These are phyloP conservation scores for Macrophya annulata DNA, from an alignment of 2,888 invertebrate genomes.

Conservation along the genomic window DNA sequence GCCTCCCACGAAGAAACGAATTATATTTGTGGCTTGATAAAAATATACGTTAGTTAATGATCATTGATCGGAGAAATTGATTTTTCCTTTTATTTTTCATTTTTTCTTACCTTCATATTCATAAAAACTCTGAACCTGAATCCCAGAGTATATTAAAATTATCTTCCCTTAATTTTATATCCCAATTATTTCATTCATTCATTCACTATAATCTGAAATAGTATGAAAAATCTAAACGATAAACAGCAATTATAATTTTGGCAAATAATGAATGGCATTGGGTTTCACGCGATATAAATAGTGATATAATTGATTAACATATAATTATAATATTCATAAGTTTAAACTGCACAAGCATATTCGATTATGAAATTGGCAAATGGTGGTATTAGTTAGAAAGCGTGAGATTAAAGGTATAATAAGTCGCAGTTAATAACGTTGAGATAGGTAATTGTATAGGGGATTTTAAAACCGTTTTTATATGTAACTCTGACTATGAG, in stretches of 20 bases:
- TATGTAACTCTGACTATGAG: slow-evolving; percentile 29
- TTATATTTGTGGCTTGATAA: slow-evolving; percentile 59
- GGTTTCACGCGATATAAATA: too few species aligned
- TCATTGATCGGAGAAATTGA: slow-evolving; percentile 9
- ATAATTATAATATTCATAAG: background rate
- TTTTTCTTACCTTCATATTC: slow-evolving; percentile 19
- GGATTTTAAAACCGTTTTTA: slow-evolving; percentile 54
- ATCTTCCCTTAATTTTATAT: too few species aligned
- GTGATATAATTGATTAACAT: background rate
- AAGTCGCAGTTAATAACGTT: slow-evolving; percentile 61
- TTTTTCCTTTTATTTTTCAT: background rate
- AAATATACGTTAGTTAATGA: background rate
- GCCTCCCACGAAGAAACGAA: slow-evolving; percentile 75
- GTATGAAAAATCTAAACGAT: too few species aligned
- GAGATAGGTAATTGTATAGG: slow-evolving; percentile 57
- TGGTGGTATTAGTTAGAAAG: slow-evolving; percentile 60
- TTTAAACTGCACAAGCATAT: background rate
- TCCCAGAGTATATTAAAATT: background rate
- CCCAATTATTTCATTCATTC: too few species aligned
- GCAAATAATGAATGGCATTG: too few species aligned
- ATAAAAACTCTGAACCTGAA: background rate
- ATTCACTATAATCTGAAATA: too few species aligned
- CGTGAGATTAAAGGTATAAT: slow-evolving; percentile 61
- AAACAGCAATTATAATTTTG: too few species aligned
- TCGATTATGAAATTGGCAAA: slow-evolving; percentile 56